Evolutionary conservation across 2,113 vertebrate species (phyloP), one percentile per base, ranked within the genome.

Genomic region (Tricholaema leucomelas): DNA sequence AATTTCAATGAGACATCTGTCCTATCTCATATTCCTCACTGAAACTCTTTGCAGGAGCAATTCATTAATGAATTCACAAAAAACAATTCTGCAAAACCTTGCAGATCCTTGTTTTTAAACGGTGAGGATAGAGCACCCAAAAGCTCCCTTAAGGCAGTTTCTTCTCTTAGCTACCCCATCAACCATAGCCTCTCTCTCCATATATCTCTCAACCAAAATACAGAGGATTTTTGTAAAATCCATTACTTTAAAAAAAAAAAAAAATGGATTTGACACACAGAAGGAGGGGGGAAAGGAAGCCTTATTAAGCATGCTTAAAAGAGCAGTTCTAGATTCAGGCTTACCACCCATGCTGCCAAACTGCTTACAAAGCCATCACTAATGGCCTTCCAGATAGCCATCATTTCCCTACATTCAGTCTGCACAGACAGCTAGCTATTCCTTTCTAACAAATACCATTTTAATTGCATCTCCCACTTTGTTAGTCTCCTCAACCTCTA

Each of bases 401-500:
- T 91, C 87, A 93, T 94, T 90, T 95, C 96, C 91, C 60, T 50
- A 14, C 8, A 16, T 83, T 80, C 87, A 71, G 93, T 75, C 94
- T 90, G 88, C 75, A 27, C 64, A 91, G 93, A 80, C 92, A 95
- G 96, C 78, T 61, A 90, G 90, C 96, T 92, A 48, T 66, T 97
- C 96, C 93, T 91, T 80, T 95, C 97, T 96, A 94, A 93, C 90
- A 95, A 97, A 96, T 88, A 89, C 90, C 72, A 88, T 95, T 97
- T 92, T 96, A 97, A 98, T 96, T 95, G 94, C 90, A 89, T 88
- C 40, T 94, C 94, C 91, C 81, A 86, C 87, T 97, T 97, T 91
- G 97, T 96, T 96, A 97, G 96, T 96, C 96, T 96, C 94, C 94
- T 93, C 81, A 81, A 97, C 97, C 97, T 94, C 84, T 90, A 94